Evolutionary conservation across 1,140 invertebrate genomes (phyloP), one percentile per base, ranked within the genome.

Genomic region (Cotesia vestalis): DNA sequence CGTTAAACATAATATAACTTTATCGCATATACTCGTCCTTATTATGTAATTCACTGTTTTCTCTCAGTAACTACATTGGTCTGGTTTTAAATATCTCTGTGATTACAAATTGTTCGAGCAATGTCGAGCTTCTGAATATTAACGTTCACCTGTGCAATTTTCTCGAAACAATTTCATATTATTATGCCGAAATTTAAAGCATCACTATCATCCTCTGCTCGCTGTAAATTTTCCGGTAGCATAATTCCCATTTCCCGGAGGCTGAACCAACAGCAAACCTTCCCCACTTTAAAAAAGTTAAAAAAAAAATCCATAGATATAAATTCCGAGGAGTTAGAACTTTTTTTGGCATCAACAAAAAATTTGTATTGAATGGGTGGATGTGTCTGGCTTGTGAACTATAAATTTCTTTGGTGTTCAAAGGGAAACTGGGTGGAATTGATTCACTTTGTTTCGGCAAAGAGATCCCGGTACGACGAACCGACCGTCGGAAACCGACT

Each of bases 41-140:
- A 46, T 55, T 55, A n/a, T n/a, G 17, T 9, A 9, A 55, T 17
- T 55, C 3, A 55, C 12, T 5, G 12, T 55, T 55, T 17, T 5
- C 53, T 55, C 12, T n/a, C 17, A n/a, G 53, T 14, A n/a, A 55
- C 17, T 55, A n/a, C 70, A 73, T 66, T 38, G n/a, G 51, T 69
- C 14, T 69, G 71, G 73, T 59, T 66, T 73, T 55, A 55, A 55
- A 55, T 55, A 55, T 55, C 53, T 55, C 17, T 14, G n/a, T 55
- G 53, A 55, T 55, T 55, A 14, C 53, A 12, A 55, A 55, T 55
- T 55, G 53, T 55, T 55, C 4, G 3, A 55, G n/a, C 53, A 17
- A 14, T 55, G 17, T n/a, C n/a, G 3, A 5, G 53, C 53, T 14
- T 17, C 12, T 17, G 12, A 55, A 55, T 14, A 55, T 55, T 55